Evolutionary conservation across 92 coral and sea anemone genomes (phyloP).

Genomic region (Bergia puertoricense): DNA sequence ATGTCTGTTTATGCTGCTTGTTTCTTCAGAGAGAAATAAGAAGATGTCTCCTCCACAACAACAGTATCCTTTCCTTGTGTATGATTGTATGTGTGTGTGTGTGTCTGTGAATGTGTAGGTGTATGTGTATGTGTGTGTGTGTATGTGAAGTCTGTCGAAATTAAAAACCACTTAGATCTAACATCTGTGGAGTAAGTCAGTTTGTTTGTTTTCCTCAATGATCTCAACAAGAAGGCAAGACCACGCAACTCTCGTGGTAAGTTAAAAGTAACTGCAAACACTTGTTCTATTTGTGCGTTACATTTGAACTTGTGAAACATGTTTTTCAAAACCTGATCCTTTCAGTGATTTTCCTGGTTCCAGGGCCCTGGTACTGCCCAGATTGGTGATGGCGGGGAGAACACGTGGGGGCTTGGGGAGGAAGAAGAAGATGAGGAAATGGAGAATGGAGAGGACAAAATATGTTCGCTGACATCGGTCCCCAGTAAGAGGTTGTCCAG

Average conservation of each 20-base stretch:
- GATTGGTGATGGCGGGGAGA: conserved; percentile 87
- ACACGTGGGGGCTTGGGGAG: conserved; percentile 72
- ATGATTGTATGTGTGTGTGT: background rate
- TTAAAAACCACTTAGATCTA: background rate
- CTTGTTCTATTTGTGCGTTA: background rate
- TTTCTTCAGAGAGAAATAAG: conserved; percentile 34
- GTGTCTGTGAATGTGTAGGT: background rate
- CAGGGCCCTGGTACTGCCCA: conserved; percentile 96
- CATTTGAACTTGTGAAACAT: background rate
- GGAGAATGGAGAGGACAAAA: conserved; percentile 54
- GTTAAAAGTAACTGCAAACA: background rate
- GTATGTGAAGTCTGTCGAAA: background rate
- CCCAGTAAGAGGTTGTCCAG: background rate
- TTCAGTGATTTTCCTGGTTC: background rate
- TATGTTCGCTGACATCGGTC: background rate
- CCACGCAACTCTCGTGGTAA: conserved; percentile 29
- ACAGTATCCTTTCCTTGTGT: conserved; percentile 22
- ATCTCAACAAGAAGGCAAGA: conserved; percentile 29
- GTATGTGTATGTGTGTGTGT: background rate
- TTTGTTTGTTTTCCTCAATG: background rate
- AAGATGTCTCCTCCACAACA: conserved; percentile 2
- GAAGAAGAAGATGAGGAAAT: conserved; percentile 54
- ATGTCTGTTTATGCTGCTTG: background rate
- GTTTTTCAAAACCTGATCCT: background rate
- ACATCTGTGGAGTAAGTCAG: background rate